Base-by-base conservation (phyloP, 2,113 vertebrate species). In the Strix aluco region DNA sequence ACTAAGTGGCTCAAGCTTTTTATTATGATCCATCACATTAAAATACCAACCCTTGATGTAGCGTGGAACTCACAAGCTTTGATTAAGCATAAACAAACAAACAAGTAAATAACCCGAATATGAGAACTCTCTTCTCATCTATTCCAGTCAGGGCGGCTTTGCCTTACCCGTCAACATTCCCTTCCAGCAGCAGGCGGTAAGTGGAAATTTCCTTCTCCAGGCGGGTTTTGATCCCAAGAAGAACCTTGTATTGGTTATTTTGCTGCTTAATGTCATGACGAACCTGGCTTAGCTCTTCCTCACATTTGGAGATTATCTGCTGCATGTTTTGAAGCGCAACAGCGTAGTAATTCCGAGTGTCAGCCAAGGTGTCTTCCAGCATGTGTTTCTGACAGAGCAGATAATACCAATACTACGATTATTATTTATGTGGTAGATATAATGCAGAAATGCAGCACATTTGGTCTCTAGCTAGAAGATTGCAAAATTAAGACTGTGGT, bases 151-250 rank as follows among this genome's bases (percentile, higher is more conserved):
- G 29, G n/a, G 44, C 42, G 4, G 78, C 67, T 79, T 57, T 57
- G 78, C 79, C 98, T 98, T 97, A 99, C 99, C 98, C 96, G 6
- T 98, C 98, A 69, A 97, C 97, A 54, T 96, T 98, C 11, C 99
- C 99, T 3, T 99, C 99, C 94, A 99, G 98, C 75, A 99, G 99
- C 92, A 98, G 98, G 88, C 98, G 98, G 98, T 99, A 99, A 12
- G 98, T 99, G 62, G 99, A 98, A 15, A 99, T 99, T 97, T 99
- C 99, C 25, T 98, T 99, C 98, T 99, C 99, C 95, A 99, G 98
- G 96, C 99, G 99, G 81, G 98, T 99, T 98, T 99, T 99, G 65
- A 98, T 98, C 97, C 99, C 99, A 63, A 99, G 98, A 70, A 99
- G 98, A 82, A 98, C 88, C 87, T 98, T 98, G 67, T 99, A 99